Conservation (phyloP, 2,888 invertebrate genomes). For the Caenorhabditis sp. region DNA sequence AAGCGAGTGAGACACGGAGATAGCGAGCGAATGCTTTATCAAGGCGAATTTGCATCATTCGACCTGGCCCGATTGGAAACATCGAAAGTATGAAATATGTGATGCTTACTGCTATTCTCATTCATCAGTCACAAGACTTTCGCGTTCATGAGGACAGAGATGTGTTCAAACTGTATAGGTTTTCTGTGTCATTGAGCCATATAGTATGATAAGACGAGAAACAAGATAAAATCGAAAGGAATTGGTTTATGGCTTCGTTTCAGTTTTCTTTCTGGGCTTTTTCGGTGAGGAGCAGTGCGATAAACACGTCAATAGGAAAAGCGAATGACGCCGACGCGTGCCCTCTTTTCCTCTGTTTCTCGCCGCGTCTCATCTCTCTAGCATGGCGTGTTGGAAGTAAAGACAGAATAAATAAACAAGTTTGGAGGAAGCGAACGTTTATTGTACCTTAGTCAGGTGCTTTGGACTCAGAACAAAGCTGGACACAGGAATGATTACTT, state of each 20-base stretch:
- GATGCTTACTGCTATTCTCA: no score
- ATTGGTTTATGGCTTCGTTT: neutral
- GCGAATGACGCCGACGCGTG: neutral
- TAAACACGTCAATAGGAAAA: neutral
- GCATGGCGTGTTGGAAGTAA: neutral
- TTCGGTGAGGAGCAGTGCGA: neutral
- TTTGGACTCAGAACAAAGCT: no score
- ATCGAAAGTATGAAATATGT: no score
- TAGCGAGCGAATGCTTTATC: neutral
- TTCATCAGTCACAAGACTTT: no score
- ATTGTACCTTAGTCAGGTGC: no score
- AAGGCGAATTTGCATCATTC: slow-evolving; percentile 9
- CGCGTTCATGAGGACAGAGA: no score
- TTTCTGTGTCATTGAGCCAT: neutral
- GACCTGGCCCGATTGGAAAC: neutral
- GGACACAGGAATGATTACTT: no score
- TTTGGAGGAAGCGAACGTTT: neutral
- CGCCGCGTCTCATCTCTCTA: neutral
- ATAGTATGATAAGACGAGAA: no score
- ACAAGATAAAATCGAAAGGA: no score
- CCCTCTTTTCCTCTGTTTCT: neutral
- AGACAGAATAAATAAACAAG: neutral
- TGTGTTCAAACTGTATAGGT: no score
- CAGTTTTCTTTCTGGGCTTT: neutral
- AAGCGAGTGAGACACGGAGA: no score